Evolutionary conservation across 2,888 invertebrate genomes (phyloP).

Genomic region (Eupithecia centaureata): DNA sequence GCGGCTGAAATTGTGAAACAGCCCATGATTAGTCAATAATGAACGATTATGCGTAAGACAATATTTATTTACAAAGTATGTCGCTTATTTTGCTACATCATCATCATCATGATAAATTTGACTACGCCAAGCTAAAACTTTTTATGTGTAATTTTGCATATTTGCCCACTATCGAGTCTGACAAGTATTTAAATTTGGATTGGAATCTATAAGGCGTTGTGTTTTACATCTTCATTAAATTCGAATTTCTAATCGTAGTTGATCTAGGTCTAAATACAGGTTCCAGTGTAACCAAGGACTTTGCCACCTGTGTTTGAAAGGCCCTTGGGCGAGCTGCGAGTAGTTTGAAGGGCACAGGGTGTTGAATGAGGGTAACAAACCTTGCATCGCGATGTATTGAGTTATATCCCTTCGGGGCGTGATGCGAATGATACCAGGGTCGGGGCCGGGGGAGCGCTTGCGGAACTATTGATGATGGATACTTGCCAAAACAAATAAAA

Average conservation of each 20-base stretch:
- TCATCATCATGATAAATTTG: no score
- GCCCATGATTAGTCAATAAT: neutral
- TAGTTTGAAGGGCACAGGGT: neutral
- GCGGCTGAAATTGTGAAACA: neutral
- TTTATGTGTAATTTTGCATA: no score
- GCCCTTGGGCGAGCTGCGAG: neutral
- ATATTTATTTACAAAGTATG: neutral
- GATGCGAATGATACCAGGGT: neutral
- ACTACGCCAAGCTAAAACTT: neutral
- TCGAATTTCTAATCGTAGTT: no score
- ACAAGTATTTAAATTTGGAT: neutral
- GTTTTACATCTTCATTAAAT: neutral
- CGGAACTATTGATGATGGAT: neutral
- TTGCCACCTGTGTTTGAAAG: neutral
- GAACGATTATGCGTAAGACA: neutral
- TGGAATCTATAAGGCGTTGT: neutral
- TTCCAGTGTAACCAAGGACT: neutral
- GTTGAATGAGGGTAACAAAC: neutral
- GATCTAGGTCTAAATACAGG: no score
- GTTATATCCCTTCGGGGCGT: neutral
- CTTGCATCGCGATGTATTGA: constrained; percentile 1
- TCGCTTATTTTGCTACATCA: no score
- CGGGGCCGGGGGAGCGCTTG: neutral
- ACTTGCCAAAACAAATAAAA: no score
- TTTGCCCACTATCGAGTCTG: no score